phyloP scores from a whole-genome alignment of 2,888 invertebrate genomes.

The Rugalucina vietnamica region DNA sequence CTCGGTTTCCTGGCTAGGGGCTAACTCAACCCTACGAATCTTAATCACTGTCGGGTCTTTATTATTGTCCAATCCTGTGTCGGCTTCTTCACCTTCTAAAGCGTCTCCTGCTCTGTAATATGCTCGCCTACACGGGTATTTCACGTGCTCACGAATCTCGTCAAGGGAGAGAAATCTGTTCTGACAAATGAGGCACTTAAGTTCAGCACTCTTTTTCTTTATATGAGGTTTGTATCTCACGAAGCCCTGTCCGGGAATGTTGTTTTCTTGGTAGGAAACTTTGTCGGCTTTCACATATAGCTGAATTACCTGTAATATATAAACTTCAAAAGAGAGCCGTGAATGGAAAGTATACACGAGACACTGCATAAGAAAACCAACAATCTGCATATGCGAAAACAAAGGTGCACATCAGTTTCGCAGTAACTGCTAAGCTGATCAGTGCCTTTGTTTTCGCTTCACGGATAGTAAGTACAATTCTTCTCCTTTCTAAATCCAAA shows the following conservation, averaged over 20 bases:
- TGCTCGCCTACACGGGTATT: conserved; percentile 68
- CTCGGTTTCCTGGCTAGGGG: conserved; percentile 7
- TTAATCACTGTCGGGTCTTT: conserved; percentile 31
- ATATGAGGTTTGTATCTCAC: conserved; percentile 55
- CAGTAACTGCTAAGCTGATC: too few relatives aligned
- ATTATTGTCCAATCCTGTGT: conserved; percentile 22
- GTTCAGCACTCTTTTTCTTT: conserved; percentile 56
- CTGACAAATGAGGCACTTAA: conserved; percentile 73
- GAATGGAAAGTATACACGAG: not conserved
- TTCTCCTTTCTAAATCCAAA: too few relatives aligned
- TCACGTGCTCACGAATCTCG: conserved; percentile 75
- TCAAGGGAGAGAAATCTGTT: conserved; percentile 69
- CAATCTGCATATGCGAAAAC: too few relatives aligned
- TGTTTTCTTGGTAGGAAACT: conserved; percentile 47
- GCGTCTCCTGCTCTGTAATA: not conserved
- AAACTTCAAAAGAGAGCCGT: not conserved
- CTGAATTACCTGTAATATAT: conserved; percentile 52
- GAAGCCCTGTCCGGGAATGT: conserved; percentile 43
- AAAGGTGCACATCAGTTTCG: too few relatives aligned
- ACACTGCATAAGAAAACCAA: too few relatives aligned
- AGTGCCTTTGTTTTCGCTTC: too few relatives aligned
- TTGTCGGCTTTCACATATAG: conserved; percentile 57
- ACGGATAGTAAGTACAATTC: too few relatives aligned
- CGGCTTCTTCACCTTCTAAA: not conserved
- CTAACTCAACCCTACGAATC: conserved; percentile 46